Evolutionary conservation across 1,140 invertebrate genomes (phyloP), one percentile per base, ranked within the genome.

Genomic region (Eufriesea mexicana): DNA sequence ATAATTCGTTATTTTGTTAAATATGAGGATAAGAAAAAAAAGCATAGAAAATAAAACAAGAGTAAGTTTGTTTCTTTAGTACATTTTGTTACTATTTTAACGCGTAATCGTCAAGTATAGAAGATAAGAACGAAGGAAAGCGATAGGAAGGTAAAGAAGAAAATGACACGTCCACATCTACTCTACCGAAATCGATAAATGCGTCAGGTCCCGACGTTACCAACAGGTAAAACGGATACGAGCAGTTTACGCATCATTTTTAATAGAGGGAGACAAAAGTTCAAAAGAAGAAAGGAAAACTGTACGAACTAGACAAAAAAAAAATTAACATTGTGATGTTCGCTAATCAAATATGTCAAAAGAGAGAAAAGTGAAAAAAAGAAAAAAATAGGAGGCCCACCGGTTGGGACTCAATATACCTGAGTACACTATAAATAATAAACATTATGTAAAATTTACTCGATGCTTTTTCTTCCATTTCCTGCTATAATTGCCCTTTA

Each of bases 401-500:
- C 93, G 92, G 92, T 93, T 93, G 92, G 85, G 92, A 91, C 90
- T 88, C 82, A 82, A 92, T 88, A 92, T 92, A 92, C 92, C 90
- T 89, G 89, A 92, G 85, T 92, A 92, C 92, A 92, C 80, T 92
- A 92, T 89, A 88, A 92, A 90, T 92, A 92, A 93, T 92, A 93
- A 92, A 92, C 86, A 90, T 88, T 91, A 92, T 93, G 90, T 93
- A 92, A 92, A 93, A 93, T 92, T 92, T 91, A 92, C 73, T 75
- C 25, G 2, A 28, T 5, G 9, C 2, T 45, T 5, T 47, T 4
- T 23, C 10, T 54, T 28, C 25, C 12, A 6, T 25, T 78, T 18
- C 28, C 0, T 0, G n/a, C 5, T 23, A 6, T 16, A 23, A 1
- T 0, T 64, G 42, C 5, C 6, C 49, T 14, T 51, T 51, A 35